phyloP scores from a whole-genome alignment of 2,888 invertebrate genomes.

The Lymantria dispar region DNA sequence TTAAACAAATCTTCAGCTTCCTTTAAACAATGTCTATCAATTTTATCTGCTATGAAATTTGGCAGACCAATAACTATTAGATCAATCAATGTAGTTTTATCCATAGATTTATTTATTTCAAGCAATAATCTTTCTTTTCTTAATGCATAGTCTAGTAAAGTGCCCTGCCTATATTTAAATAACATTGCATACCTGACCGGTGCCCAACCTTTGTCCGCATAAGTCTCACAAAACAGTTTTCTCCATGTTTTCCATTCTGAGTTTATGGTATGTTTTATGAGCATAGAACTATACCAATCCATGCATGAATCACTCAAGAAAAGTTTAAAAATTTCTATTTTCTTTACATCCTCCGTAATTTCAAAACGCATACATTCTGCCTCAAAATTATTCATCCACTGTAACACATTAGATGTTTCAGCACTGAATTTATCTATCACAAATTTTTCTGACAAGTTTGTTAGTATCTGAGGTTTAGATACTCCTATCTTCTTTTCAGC shows the following conservation, averaged over 20 bases:
- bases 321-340: neutral
- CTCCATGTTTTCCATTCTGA: neutral
- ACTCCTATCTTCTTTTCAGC: neutral
- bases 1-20: conserved; percentile 17
- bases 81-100: conserved; percentile 4
- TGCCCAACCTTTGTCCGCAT: neutral
- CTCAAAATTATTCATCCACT: neutral
- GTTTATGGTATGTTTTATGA: neutral
- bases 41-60: neutral
- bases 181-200: neutral
- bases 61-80: neutral
- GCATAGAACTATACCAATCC: neutral
- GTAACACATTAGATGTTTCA: neutral
- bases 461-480: neutral
- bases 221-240: neutral
- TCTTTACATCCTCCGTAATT: neutral
- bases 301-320: neutral
- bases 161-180: neutral
- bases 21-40: conserved; percentile 4
- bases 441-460: neutral
- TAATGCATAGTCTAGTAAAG: conserved; percentile 15
- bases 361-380: neutral
- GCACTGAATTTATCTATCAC: neutral
- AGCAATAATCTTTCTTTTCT: conserved; percentile 14
- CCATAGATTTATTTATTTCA: conserved; percentile 13